Percentiles rank a stretch among this genome's conserved stretches.
These are phyloP conservation scores for Microctonus aethiopoides DNA, from an alignment of 2,888 invertebrate genomes.

Conservation along the genomic window DNA sequence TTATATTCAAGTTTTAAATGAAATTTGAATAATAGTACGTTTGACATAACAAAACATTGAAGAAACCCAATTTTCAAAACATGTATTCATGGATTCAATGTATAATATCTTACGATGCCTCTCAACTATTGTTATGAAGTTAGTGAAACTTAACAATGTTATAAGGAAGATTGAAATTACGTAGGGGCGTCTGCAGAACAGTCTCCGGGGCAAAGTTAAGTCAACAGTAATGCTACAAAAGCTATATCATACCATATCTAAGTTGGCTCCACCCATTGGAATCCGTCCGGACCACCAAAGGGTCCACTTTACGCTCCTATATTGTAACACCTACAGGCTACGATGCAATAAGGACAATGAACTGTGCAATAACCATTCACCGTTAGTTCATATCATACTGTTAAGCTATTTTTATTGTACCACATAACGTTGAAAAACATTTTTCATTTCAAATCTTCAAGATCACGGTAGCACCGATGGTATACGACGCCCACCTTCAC, in stretches of 20 bases:
- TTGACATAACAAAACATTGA: neutral
- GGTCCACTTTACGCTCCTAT: neutral
- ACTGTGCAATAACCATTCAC: slow-evolving; percentile 13
- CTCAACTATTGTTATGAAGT: neutral
- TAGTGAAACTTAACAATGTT: neutral
- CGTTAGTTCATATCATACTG: slow-evolving; percentile 13
- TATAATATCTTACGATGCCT: neutral
- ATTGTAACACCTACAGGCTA: slow-evolving; percentile 1
- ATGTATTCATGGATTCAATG: neutral
- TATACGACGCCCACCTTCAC: neutral
- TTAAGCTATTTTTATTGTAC: slow-evolving; percentile 18
- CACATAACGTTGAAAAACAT: slow-evolving; percentile 24
- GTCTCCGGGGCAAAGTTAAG: neutral
- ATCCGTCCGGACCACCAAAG: neutral
- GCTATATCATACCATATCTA: neutral
- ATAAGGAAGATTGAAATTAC: neutral
- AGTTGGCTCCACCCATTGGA: neutral
- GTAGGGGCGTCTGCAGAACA: neutral
- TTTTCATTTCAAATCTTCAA: slow-evolving; percentile 25
- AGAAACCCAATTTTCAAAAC: neutral
- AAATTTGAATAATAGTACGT: neutral
- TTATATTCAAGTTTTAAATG: neutral
- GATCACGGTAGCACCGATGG: neutral
- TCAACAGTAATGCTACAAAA: neutral
- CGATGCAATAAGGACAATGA: slow-evolving; percentile 2